These are phyloP conservation scores for Oreochromis mossambicus DNA, from an alignment of 2,797 vertebrate genomes.

Conservation along the genomic window DNA sequence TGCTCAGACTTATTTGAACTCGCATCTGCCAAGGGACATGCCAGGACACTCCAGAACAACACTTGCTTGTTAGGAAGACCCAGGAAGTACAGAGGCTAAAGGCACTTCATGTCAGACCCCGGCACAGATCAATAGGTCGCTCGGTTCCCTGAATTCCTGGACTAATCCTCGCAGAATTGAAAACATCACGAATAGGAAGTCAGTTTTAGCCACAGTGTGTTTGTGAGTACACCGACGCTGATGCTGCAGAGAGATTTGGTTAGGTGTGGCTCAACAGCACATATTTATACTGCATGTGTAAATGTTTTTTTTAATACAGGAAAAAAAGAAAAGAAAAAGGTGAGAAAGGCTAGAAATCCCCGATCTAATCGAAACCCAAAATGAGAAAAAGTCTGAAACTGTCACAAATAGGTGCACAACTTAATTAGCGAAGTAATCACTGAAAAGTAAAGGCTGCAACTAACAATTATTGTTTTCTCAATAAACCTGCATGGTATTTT, in stretches of 20 bases:
- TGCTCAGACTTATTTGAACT: background rate
- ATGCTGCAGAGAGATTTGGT: background rate
- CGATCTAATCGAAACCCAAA: background rate
- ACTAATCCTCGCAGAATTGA: conserved; percentile 1
- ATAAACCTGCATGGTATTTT: background rate
- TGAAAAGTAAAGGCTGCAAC: background rate
- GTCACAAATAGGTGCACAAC: background rate
- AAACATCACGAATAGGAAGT: conserved; percentile 1
- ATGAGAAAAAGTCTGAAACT: background rate
- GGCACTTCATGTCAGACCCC: background rate
- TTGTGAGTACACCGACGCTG: background rate
- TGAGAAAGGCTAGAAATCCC: background rate
- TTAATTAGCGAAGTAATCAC: background rate
- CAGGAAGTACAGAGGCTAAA: conserved; percentile 2
- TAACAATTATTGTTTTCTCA: background rate
- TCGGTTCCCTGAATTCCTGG: background rate
- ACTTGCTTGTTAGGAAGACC: conserved; percentile 32
- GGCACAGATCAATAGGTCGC: background rate
- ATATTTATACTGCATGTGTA: background rate
- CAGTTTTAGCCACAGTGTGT: background rate
- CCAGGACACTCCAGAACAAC: background rate
- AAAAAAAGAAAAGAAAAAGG: rapidly evolving
- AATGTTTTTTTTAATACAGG: background rate
- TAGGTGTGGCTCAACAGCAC: background rate
- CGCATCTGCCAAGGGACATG: background rate